Conservation (phyloP, 2,797 vertebrate species). For the Gobionotothen gibberifrons region DNA sequence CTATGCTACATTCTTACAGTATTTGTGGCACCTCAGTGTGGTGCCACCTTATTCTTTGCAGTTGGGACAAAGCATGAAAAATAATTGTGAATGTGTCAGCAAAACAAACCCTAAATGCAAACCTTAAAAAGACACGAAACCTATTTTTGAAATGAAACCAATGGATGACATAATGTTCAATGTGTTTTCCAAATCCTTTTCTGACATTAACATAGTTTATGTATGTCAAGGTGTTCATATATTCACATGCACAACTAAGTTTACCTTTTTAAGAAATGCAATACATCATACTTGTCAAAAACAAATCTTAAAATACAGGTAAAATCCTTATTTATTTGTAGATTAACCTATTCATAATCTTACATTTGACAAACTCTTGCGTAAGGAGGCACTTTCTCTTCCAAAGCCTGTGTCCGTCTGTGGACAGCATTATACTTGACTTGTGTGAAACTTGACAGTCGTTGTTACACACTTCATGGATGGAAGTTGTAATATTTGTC, state of each 20-base stretch:
- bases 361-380: conserved; percentile 44
- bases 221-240: conserved; percentile 41
- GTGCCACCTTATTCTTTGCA: conserved; percentile 71
- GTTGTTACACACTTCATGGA: conserved; percentile 43
- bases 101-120: conserved; percentile 48
- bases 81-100: conserved; percentile 66
- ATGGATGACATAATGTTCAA: conserved; percentile 52
- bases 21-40: conserved; percentile 66
- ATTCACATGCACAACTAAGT: conserved; percentile 49
- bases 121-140: conserved; percentile 35
- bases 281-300: conserved; percentile 58
- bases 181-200: conserved; percentile 54
- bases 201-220: conserved; percentile 40
- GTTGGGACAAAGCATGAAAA: conserved; percentile 78
- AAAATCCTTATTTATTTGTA: conserved; percentile 27
- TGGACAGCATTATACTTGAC: conserved; percentile 64
- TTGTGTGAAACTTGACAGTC: conserved; percentile 55
- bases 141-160: conserved; percentile 56
- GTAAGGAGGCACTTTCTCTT: conserved; percentile 54
- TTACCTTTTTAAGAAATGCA: conserved; percentile 52
- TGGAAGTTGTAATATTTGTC: conserved; percentile 52
- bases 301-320: conserved; percentile 52
- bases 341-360: conserved; percentile 41
- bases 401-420: conserved; percentile 49
- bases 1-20: conserved; percentile 72